phyloP scores from a whole-genome alignment of 1,140 invertebrate species.

The Acromyrmex charruanus region DNA sequence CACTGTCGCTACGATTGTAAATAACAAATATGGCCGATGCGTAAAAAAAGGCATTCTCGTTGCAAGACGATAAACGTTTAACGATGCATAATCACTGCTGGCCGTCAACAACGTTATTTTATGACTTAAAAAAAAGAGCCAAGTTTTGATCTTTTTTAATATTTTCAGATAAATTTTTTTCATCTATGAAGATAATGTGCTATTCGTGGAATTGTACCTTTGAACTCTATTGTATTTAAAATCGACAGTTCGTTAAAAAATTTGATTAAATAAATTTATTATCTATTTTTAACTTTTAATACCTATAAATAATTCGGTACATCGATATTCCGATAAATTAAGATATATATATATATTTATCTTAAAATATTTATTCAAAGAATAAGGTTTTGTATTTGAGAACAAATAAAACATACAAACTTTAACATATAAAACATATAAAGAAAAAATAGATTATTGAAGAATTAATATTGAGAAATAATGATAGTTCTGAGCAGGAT shows the following conservation, averaged over 20 bases:
- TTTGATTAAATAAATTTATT: not conserved
- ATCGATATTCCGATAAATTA: not conserved
- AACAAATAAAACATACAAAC: not conserved
- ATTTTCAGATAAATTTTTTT: slow-evolving; percentile 11
- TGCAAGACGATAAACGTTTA: slow-evolving; percentile 44
- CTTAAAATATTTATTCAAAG: not conserved
- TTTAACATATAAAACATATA: not conserved
- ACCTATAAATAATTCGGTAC: too few relatives aligned
- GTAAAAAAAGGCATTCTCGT: slow-evolving; percentile 33
- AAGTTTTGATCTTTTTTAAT: not conserved
- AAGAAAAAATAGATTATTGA: not conserved
- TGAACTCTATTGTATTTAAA: slow-evolving; percentile 8
- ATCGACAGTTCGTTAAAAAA: not conserved
- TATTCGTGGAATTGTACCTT: not conserved
- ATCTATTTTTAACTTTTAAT: not conserved
- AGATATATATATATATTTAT: too few relatives aligned
- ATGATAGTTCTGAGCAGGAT: not conserved
- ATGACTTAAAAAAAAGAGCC: not conserved
- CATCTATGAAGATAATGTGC: not conserved
- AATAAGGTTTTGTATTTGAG: not conserved
- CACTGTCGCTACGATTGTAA: slow-evolving; percentile 49
- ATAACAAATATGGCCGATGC: slow-evolving; percentile 46
- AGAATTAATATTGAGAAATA: not conserved
- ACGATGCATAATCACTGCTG: slow-evolving; percentile 41
- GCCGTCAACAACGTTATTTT: slow-evolving; percentile 19